These are phyloP conservation scores for Cheilosia variabilis DNA, from an alignment of 2,888 invertebrate species.

Conservation along the genomic window DNA sequence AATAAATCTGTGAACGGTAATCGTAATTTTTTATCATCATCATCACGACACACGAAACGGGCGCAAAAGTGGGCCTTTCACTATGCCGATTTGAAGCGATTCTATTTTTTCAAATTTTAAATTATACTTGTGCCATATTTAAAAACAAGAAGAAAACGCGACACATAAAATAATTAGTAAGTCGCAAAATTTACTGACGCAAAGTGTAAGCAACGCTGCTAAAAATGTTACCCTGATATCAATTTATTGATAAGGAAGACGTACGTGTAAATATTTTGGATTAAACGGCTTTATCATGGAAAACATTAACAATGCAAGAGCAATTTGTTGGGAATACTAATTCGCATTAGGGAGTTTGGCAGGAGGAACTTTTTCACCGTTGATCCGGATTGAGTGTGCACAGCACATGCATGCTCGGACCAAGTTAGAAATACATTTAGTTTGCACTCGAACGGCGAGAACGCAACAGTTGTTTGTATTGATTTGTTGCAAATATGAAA, in stretches of 20 bases:
- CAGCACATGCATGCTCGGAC: neutral
- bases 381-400: neutral
- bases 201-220: neutral
- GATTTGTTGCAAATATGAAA: neutral
- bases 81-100: neutral
- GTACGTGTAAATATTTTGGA: neutral
- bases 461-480: neutral
- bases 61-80: too few relatives aligned
- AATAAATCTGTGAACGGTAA: neutral
- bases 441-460: neutral
- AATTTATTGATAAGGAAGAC: slow-evolving; percentile 2
- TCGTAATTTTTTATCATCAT: neutral
- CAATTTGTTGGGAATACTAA: neutral
- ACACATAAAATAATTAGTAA: too few relatives aligned
- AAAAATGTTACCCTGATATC: slow-evolving; percentile 5
- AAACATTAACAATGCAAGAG: neutral
- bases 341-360: too few relatives aligned
- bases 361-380: neutral
- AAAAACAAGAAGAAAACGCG: neutral
- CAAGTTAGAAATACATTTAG: neutral
- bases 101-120: neutral
- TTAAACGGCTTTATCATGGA: neutral
- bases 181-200: neutral
- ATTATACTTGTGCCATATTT: neutral
- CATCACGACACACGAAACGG: neutral